phyloP scores from a whole-genome alignment of 2,113 vertebrate species.

The Nothobranchius furzeri region DNA sequence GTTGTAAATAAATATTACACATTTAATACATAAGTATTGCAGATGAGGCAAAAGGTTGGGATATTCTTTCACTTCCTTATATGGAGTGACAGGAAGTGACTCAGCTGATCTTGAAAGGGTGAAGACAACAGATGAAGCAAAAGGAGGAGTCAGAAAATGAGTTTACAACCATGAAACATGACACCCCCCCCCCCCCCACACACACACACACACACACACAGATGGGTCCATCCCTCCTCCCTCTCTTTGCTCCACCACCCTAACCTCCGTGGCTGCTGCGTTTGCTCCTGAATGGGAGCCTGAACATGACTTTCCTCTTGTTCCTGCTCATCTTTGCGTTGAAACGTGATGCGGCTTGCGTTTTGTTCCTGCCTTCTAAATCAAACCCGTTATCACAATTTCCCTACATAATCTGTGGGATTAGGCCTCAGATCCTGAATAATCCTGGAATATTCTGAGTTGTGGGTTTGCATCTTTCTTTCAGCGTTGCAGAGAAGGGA shows the following conservation, averaged over 20 bases:
- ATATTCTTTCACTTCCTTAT: neutral
- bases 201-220: too few species aligned
- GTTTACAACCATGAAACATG: slow-evolving; percentile 25
- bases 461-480: slow-evolving; percentile 15
- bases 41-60: too few species aligned
- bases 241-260: slow-evolving; percentile 65
- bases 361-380: too few species aligned
- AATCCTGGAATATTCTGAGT: too few species aligned
- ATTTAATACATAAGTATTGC: too few species aligned
- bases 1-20: too few species aligned
- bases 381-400: too few species aligned
- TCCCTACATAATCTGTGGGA: too few species aligned
- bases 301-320: slow-evolving; percentile 4
- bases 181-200: slow-evolving; percentile 29
- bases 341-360: neutral
- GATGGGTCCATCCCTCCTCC: slow-evolving; percentile 39
- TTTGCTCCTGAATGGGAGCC: slow-evolving; percentile 45
- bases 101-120: neutral
- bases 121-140: slow-evolving; percentile 11
- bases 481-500: slow-evolving; percentile 77
- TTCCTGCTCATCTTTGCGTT: neutral
- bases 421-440: too few species aligned
- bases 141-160: slow-evolving; percentile 16
- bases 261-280: slow-evolving; percentile 64
- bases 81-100: neutral